Conservation (phyloP, 2,797 vertebrate genomes). For the Macrochelys suwanniensis region DNA sequence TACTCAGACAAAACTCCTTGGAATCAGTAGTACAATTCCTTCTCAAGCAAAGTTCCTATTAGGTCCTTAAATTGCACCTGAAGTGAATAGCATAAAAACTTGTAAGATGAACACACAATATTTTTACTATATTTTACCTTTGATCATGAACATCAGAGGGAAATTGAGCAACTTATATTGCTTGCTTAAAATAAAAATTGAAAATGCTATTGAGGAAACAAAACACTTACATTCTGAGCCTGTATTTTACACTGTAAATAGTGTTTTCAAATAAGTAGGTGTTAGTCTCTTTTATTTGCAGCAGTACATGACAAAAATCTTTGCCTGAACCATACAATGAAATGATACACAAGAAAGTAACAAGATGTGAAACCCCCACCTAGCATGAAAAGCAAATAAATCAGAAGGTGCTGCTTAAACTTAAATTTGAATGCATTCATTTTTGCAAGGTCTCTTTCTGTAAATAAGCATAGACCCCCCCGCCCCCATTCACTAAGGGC, state of each 20-base stretch:
- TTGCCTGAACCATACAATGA: not conserved
- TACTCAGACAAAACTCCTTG: not conserved
- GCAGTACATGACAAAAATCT: not conserved
- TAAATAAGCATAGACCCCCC: not conserved
- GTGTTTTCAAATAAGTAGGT: not conserved
- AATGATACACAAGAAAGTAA: not conserved
- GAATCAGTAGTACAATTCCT: no score
- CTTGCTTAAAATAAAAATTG: not conserved
- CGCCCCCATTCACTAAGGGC: not conserved
- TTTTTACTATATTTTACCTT: not conserved
- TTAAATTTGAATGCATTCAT: not conserved
- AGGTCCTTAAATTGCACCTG: not conserved
- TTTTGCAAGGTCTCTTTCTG: not conserved
- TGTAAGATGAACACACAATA: not conserved
- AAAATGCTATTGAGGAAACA: not conserved
- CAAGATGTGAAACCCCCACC: not conserved
- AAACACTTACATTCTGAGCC: not conserved
- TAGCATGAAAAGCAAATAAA: not conserved
- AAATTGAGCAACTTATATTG: not conserved
- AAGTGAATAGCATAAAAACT: not conserved
- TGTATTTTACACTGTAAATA: not conserved
- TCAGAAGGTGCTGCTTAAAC: not conserved
- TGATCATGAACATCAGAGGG: not conserved
- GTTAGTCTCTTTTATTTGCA: not conserved
- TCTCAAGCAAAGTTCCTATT: no score